Conservation (phyloP, 2,113 vertebrate genomes). For the Pipra filicauda region DNA sequence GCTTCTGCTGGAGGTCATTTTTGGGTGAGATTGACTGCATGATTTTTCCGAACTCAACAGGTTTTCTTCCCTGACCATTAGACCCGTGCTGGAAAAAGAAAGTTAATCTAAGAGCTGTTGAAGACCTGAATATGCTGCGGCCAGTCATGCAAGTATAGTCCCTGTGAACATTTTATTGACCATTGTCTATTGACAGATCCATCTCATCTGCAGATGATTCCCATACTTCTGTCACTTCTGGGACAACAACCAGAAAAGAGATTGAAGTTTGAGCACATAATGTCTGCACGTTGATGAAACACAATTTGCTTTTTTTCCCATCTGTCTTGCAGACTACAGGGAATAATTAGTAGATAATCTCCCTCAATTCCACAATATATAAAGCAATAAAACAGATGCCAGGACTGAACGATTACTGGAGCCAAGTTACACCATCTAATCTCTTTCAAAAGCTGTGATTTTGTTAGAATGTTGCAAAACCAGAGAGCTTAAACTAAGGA, state of each 20-base stretch:
- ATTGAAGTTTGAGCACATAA: slow-evolving; percentile 14
- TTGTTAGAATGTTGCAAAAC: slow-evolving; percentile 58
- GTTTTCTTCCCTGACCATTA: background rate
- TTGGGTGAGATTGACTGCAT: background rate
- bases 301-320: background rate
- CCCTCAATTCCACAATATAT: slow-evolving; percentile 32
- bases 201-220: background rate
- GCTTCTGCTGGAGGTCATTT: background rate
- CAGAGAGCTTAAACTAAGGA: background rate
- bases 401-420: background rate
- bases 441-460: slow-evolving; percentile 55
- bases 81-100: background rate
- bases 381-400: slow-evolving; percentile 62
- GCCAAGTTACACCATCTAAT: slow-evolving; percentile 38
- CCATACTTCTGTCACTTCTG: background rate
- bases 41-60: background rate
- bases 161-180: background rate
- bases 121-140: background rate
- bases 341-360: slow-evolving; percentile 60
- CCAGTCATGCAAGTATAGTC: background rate
- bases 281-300: background rate
- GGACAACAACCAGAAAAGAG: background rate
- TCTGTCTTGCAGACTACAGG: slow-evolving; percentile 33
- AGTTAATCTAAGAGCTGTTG: background rate
- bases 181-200: background rate